Evolutionary conservation across 53 echinoderm and acorn worm genomes (phyloP).

Genomic region (Antedon mediterranea): DNA sequence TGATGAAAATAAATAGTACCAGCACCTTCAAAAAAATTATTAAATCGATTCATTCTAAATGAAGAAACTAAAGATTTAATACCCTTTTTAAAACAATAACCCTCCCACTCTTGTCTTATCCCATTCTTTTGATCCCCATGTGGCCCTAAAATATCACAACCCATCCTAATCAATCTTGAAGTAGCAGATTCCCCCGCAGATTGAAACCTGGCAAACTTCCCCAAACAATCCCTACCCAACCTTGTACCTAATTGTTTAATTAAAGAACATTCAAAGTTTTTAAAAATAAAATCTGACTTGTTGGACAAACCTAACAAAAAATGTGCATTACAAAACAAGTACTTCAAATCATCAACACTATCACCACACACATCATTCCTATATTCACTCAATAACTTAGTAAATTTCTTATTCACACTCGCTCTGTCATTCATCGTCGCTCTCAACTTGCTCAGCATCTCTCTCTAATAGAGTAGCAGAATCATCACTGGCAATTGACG

Average conservation of each 20-base stretch:
- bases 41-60: conserved; percentile 35
- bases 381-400: conserved; percentile 8
- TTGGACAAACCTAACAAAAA: conserved; percentile 28
- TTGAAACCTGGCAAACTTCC: conserved; percentile 17
- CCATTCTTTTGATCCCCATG: conserved; percentile 35
- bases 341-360: conserved; percentile 11
- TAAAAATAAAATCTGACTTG: conserved; percentile 11
- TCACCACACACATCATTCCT: conserved; percentile 13
- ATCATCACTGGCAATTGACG: conserved; percentile 27
- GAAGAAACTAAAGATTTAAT: conserved; percentile 13
- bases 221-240: conserved; percentile 13
- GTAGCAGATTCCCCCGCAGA: conserved; percentile 18
- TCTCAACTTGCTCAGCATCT: conserved; percentile 7
- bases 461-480: background rate
- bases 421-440: conserved; percentile 27
- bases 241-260: conserved; percentile 6
- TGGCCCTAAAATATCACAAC: conserved; percentile 32
- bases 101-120: conserved; percentile 18
- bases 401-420: conserved; percentile 28
- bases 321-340: conserved; percentile 31
- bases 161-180: conserved; percentile 16
- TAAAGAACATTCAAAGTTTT: conserved; percentile 10
- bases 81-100: conserved; percentile 16
- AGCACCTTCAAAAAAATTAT: conserved; percentile 30
- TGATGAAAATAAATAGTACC: conserved; percentile 22